phyloP scores from a whole-genome alignment of 1,140 invertebrate species.

The Aphidius ervi region DNA sequence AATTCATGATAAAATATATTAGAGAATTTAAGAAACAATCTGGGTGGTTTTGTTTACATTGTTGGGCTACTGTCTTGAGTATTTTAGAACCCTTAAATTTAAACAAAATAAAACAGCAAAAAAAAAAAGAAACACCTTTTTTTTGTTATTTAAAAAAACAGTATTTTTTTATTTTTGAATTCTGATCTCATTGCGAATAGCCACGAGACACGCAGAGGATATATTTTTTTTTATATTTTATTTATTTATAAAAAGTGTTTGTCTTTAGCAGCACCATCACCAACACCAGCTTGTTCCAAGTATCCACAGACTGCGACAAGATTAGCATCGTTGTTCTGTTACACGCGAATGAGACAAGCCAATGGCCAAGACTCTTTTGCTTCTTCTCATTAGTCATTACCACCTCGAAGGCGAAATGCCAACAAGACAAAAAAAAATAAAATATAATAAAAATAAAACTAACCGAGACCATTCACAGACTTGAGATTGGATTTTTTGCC shows the following conservation, averaged over 20 bases:
- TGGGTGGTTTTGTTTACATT: conserved; percentile 22
- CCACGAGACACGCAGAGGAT: conserved; percentile 26
- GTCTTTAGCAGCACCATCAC: neutral
- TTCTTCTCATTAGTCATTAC: conserved; percentile 29
- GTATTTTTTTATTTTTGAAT: conserved; percentile 9
- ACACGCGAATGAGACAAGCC: conserved; percentile 35
- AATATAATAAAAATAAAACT: conserved; percentile 1
- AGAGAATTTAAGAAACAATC: conserved; percentile 34
- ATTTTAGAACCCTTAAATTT: no score
- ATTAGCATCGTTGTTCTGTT: conserved; percentile 46
- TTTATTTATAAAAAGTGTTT: neutral
- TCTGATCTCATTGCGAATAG: conserved; percentile 20
- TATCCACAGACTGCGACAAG: conserved; percentile 35
- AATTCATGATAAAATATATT: conserved; percentile 49
- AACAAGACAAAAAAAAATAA: conserved; percentile 10
- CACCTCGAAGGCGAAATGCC: conserved; percentile 21
- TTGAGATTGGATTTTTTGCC: conserved; percentile 18
- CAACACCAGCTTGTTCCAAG: conserved; percentile 22
- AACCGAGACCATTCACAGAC: conserved; percentile 14
- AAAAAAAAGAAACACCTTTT: no score
- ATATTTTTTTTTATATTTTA: neutral
- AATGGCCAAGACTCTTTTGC: conserved; percentile 17
- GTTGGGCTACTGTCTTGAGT: neutral
- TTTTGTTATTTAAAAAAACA: neutral
- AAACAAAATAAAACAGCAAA: no score